phyloP scores from a whole-genome alignment of 2,113 vertebrate species.

The Serilophus lunatus region DNA sequence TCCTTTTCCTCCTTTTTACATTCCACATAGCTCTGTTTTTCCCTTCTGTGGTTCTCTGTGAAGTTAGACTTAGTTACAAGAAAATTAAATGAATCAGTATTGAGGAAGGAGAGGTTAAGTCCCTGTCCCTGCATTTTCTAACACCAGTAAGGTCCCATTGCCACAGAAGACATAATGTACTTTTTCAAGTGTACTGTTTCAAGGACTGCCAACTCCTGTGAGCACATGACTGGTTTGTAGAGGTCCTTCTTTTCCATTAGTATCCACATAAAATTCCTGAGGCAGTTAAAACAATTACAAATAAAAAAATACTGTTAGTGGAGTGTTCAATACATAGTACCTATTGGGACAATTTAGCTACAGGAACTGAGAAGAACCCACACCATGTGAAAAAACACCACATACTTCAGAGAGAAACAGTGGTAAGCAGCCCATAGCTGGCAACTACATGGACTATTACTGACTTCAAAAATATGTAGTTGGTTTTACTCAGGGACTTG shows the following conservation, averaged over 20 bases:
- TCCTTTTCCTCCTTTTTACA: neutral
- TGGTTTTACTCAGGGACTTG: neutral
- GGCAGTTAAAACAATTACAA: neutral
- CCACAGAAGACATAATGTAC: neutral
- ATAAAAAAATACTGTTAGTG: neutral
- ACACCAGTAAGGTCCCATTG: neutral
- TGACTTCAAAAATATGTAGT: neutral
- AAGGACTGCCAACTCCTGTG: neutral
- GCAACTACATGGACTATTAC: neutral
- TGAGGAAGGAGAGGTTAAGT: neutral
- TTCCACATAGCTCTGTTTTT: neutral
- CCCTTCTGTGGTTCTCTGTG: rapidly evolving
- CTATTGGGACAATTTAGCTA: neutral
- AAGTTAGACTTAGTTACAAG: neutral
- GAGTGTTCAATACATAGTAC: neutral
- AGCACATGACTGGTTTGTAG: neutral
- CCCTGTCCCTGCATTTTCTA: neutral
- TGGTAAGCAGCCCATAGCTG: neutral
- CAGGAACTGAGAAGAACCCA: neutral
- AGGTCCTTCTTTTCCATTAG: neutral
- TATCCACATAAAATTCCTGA: neutral
- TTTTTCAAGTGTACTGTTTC: neutral
- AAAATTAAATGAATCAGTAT: neutral
- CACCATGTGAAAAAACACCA: neutral
- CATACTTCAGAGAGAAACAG: neutral